Percentiles rank a stretch among this genome's conserved stretches.
Conservation (phyloP, 2,888 invertebrate genomes). For the Thysanoteuthis rhombus region DNA sequence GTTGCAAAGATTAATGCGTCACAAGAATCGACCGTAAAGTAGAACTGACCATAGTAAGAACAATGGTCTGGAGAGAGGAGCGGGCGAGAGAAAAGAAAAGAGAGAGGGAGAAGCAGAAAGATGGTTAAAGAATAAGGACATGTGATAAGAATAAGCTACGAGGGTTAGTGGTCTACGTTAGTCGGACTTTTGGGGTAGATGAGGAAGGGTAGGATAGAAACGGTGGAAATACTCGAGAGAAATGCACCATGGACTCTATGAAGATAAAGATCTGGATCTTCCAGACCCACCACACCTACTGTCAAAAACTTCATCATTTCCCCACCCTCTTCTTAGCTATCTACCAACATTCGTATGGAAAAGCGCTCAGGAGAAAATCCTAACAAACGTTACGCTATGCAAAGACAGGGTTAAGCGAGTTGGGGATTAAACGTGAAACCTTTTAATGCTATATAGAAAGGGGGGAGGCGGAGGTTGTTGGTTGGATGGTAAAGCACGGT, state of each 20-base stretch:
- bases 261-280: background rate
- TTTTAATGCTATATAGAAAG: background rate
- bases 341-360: background rate
- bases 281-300: background rate
- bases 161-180: background rate
- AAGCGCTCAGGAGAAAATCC: background rate
- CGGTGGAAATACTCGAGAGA: background rate
- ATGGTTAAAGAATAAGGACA: background rate
- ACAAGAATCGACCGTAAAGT: background rate
- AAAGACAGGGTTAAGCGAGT: background rate
- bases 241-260: background rate
- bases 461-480: background rate
- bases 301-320: background rate
- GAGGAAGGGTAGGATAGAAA: background rate
- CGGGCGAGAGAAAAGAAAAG: background rate
- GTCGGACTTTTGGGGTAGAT: background rate
- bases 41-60: background rate
- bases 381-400: background rate
- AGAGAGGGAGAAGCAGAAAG: background rate
- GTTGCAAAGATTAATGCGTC: background rate
- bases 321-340: background rate
- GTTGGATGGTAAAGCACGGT: background rate
- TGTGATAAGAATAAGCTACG: background rate
- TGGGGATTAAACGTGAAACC: constrained; percentile 12
- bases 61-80: background rate